A percentile compares a stretch with the other conserved stretches of the same genome.
Evolutionary conservation across 2,797 vertebrate species (phyloP).

Genomic region (Notoglanidium macrostoma): DNA sequence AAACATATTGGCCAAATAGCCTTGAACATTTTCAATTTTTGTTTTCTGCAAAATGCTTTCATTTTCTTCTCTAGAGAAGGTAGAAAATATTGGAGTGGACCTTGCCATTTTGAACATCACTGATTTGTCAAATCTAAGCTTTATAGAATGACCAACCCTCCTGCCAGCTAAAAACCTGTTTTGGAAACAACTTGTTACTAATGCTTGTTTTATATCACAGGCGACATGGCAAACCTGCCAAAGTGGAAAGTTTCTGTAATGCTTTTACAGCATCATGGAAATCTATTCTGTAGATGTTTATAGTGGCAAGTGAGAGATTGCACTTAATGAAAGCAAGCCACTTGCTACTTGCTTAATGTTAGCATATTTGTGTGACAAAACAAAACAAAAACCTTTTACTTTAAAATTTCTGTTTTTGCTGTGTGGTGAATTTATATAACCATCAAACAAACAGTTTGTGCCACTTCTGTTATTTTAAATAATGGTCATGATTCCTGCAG

Average conservation of each 20-base stretch:
- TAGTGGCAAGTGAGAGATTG: conserved; percentile 1
- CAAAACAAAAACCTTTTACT: neutral
- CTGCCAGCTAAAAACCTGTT: neutral
- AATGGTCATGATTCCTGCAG: neutral
- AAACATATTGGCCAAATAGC: neutral
- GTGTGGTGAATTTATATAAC: neutral
- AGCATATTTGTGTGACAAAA: neutral
- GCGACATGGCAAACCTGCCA: neutral
- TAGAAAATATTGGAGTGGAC: neutral
- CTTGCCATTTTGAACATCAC: neutral
- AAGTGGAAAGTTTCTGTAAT: conserved; percentile 10
- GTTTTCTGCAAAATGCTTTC: neutral
- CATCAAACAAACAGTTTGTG: neutral
- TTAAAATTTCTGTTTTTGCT: neutral
- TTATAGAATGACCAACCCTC: neutral
- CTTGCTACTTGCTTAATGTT: neutral
- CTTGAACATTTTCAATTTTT: neutral
- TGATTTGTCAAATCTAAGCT: neutral
- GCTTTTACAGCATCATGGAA: conserved; percentile 12
- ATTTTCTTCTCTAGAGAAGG: neutral
- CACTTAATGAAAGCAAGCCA: neutral
- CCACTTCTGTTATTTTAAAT: neutral
- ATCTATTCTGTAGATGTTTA: conserved; percentile 17
- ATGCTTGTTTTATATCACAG: neutral
- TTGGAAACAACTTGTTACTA: neutral